Percentiles rank a stretch among this genome's conserved stretches.
Conservation (phyloP, 2,888 invertebrate species). For the Balanococcus diminutus region DNA sequence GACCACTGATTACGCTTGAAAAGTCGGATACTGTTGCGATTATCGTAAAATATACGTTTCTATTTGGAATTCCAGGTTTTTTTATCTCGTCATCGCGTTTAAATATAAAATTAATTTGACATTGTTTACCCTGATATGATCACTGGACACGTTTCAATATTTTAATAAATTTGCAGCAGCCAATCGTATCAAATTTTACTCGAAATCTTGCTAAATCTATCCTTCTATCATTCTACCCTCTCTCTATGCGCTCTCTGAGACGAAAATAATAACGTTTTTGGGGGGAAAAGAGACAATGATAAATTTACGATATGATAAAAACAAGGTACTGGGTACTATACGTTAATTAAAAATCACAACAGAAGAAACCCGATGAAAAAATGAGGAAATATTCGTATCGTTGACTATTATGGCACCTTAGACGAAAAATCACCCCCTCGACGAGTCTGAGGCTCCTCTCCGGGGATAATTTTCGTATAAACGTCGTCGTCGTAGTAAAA, state of each 20-base stretch:
- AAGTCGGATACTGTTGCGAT: not conserved
- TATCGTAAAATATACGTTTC: no score
- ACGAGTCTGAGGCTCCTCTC: not conserved
- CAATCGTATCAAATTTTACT: not conserved
- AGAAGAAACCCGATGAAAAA: not conserved
- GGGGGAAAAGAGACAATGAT: no score
- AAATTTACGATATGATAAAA: not conserved
- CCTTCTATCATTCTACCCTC: no score
- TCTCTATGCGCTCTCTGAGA: no score
- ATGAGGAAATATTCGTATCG: not conserved
- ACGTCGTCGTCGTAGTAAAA: not conserved
- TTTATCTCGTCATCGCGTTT: not conserved
- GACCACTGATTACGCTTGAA: conserved; percentile 6
- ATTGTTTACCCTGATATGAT: conserved; percentile 18
- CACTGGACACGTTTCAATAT: not conserved
- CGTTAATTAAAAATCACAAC: not conserved
- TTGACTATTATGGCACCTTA: not conserved
- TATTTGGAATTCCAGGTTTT: no score
- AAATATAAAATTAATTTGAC: conserved; percentile 31
- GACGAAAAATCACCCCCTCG: not conserved
- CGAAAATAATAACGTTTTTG: not conserved
- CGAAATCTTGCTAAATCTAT: not conserved
- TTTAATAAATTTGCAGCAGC: no score
- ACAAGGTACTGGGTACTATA: no score
- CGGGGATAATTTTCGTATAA: not conserved